Evolutionary conservation across 2,888 invertebrate genomes (phyloP), one percentile per base, ranked within the genome.

Genomic region (Morpho helenor): DNA sequence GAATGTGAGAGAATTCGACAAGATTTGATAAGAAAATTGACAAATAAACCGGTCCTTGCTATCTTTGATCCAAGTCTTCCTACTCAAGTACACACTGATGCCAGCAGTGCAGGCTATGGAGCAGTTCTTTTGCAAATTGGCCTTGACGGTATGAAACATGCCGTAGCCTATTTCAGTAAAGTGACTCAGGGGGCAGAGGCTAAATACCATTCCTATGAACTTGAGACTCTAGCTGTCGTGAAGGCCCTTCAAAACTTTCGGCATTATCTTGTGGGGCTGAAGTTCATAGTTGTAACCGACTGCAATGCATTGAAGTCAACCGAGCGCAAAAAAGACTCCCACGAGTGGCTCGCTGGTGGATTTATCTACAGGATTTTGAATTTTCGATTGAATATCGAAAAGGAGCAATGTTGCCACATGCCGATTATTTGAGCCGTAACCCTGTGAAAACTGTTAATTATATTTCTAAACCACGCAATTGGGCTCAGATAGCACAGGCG

Each of bases 401-500:
- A 41, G 67, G 69, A 0, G 42, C 42, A 7, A 39, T 61, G 7
- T 68, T 77, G 69, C 45, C 51, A 22, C 74, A 76, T 52, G 68
- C 70, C 0, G 76, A 77, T 56, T 71, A 68, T 2, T 52, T 75
- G 6, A 76, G 76, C 45, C 50, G 74, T 7, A 65, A 69, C 45
- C 23, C 56, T 3, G 31, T 43, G 4, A 22, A 6, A 10, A 5
- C 66, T n/a, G 52, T 65, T 0, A 44, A 22, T 9, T 22, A 56
- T 3, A 56, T 65, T 23, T 8, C n/a, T 0, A 63, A 43, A 7
- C 65, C 64, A 3, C 48, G 39, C 1, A 67, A 64, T 40, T n/a
- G n/a, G n/a, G n/a, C n/a, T n/a, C n/a, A n/a, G n/a, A n/a, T n/a
- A n/a, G n/a, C n/a, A n/a, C n/a, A n/a, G n/a, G n/a, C n/a, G n/a